A percentile compares a stretch with the other conserved stretches of the same genome.
phyloP scores from a whole-genome alignment of 1,140 invertebrate species.

The Papilio helenus region DNA sequence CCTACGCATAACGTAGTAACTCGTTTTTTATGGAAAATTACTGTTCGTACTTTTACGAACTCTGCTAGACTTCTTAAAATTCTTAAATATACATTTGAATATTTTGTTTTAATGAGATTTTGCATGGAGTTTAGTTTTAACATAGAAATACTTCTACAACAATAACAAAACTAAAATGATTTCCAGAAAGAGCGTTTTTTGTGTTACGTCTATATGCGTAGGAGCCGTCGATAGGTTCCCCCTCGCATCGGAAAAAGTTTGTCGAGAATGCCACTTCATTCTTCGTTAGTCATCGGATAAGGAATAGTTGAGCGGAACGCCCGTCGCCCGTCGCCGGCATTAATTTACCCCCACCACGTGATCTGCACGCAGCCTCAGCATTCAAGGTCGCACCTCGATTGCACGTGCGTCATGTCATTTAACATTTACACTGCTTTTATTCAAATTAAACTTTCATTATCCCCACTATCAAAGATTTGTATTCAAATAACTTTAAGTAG shows the following conservation, averaged over 20 bases:
- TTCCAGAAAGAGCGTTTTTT: neutral
- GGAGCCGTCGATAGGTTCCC: conserved; percentile 7
- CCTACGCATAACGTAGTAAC: neutral
- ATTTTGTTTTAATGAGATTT: neutral
- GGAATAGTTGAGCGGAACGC: conserved; percentile 13
- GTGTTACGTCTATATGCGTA: neutral
- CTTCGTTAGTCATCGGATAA: conserved; percentile 32
- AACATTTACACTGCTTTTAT: conserved; percentile 16
- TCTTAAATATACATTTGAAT: neutral
- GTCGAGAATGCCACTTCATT: conserved; percentile 30
- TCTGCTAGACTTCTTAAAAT: neutral
- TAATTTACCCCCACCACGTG: conserved; percentile 18
- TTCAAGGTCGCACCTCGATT: conserved; percentile 4
- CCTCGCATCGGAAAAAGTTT: conserved; percentile 32
- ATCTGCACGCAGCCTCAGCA: neutral
- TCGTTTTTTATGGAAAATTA: neutral
- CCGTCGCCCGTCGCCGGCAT: conserved; percentile 4
- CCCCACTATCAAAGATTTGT: neutral
- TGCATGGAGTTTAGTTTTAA: too few relatives aligned
- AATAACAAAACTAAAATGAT: too few relatives aligned
- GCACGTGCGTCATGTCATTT: neutral
- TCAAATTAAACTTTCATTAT: conserved; percentile 3
- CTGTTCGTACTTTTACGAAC: neutral
- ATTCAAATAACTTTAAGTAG: neutral
- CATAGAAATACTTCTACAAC: too few relatives aligned